These are phyloP conservation scores for Epiblema foenella DNA, from an alignment of 2,888 invertebrate genomes.

Conservation along the genomic window DNA sequence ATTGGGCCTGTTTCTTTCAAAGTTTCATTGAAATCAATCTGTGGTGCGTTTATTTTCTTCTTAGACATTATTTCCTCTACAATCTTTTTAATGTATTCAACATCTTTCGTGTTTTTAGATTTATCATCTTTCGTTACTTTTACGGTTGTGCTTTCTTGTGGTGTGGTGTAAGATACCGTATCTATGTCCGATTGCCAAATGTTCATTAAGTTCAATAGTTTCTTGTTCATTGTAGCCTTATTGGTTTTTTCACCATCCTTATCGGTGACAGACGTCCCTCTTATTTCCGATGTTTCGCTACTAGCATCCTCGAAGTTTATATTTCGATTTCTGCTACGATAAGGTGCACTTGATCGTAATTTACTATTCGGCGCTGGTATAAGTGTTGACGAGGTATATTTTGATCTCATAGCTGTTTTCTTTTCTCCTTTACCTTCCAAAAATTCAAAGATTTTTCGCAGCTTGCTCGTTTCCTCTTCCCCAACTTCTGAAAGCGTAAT, in stretches of 20 bases:
- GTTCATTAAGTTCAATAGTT: slow-evolving; percentile 10
- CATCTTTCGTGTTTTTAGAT: slow-evolving; percentile 47
- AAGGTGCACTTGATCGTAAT: background rate
- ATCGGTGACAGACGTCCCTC: background rate
- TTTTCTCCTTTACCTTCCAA: slow-evolving; percentile 23
- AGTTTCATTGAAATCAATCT: slow-evolving; percentile 1
- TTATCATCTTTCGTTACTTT: slow-evolving; percentile 28
- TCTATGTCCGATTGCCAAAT: background rate
- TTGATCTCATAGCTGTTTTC: background rate
- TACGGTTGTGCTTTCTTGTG: slow-evolving; percentile 16
- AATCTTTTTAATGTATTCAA: slow-evolving; percentile 53
- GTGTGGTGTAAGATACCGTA: slow-evolving; percentile 1
- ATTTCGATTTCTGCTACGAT: background rate
- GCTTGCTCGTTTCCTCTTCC: background rate
- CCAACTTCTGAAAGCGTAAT: slow-evolving; percentile 11
- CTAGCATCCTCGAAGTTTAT: background rate
- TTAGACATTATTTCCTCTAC: slow-evolving; percentile 53
- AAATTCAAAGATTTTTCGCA: slow-evolving; percentile 24
- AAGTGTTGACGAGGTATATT: background rate
- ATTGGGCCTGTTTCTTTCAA: background rate
- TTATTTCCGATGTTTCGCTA: background rate
- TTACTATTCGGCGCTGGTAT: background rate
- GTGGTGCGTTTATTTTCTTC: slow-evolving; percentile 28
- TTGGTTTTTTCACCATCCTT: slow-evolving; percentile 11
- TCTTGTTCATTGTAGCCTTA: background rate